phyloP scores from a whole-genome alignment of 2,797 vertebrate species.

The Lerista edwardsae region DNA sequence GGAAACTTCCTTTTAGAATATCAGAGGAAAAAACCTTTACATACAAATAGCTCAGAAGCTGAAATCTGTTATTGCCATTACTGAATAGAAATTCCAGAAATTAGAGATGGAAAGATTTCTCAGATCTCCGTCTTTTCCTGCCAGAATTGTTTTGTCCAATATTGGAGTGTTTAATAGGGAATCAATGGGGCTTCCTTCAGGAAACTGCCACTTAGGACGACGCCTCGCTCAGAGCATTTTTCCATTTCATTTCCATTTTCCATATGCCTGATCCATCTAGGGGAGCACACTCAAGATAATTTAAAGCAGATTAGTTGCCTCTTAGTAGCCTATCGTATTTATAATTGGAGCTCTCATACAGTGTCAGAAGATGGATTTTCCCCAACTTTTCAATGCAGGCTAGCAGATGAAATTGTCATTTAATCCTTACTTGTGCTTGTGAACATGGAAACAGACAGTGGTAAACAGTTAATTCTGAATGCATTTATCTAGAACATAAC shows the following conservation, averaged over 20 bases:
- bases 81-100: not conserved
- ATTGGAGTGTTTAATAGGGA: not conserved
- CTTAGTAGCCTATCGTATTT: not conserved
- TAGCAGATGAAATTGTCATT: not conserved
- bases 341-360: not conserved
- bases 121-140: not conserved
- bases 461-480: not conserved
- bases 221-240: not conserved
- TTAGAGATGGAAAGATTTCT: not conserved
- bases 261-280: not conserved
- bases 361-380: not conserved
- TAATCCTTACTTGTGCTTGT: not conserved
- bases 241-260: not conserved
- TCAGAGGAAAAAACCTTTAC: not conserved
- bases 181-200: not conserved
- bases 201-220: not conserved
- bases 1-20: not conserved
- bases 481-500: not conserved
- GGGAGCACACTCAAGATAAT: not conserved
- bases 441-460: not conserved
- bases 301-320: not conserved
- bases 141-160: not conserved
- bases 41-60: not conserved
- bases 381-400: not conserved
- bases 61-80: accelerated